Evolutionary conservation across 2,797 vertebrate species (phyloP), one percentile per base, ranked within the genome.

Genomic region (Pangasius krempfi): DNA sequence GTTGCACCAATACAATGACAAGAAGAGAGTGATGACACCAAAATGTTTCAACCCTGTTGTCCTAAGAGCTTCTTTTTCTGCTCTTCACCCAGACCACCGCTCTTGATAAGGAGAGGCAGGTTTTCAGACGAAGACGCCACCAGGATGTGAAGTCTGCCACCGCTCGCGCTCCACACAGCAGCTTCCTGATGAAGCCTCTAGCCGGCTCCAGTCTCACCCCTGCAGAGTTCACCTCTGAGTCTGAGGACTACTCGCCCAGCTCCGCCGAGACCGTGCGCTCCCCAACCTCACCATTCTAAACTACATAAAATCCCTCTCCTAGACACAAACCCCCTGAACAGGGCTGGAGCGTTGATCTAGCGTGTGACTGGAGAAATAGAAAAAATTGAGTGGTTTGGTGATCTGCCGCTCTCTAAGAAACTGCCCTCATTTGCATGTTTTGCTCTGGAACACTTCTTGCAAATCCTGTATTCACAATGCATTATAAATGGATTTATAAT

Each of bases 21-120:
- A 22, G 14, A 47, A 64, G 13, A 47, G 6, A 27, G 3, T 47
- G 37, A 62, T 44, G 22, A 82, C 58, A 44, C n/a, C 3, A 2
- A 37, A 8, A 62, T 47, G 14, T 50, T 50, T 66, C 37, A 62
- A n/a, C 22, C 80, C 3, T 5, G 25, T 47, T 1, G 14, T 30
- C 27, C 62, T 54, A 27, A 70, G 3, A 12, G 27, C 40, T 7
- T 3, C 14, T 58, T 44, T 60, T 16, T 75, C 37, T 52, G 33
- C 95, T 96, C 92, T 70, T 33, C 56, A 2, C 4, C 0, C 96
- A 99, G 99, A 97, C 98, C 98, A 97, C 98, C 98, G 95, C 98
- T 97, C 97, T 99, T 97, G 98, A 99, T 98, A 99, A 99, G 96
- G 97, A 99, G 97, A 98, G 98, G 98, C 98, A 99, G 97, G 95